Conservation (phyloP, 2,113 vertebrate species). For the Chionomys nivalis region DNA sequence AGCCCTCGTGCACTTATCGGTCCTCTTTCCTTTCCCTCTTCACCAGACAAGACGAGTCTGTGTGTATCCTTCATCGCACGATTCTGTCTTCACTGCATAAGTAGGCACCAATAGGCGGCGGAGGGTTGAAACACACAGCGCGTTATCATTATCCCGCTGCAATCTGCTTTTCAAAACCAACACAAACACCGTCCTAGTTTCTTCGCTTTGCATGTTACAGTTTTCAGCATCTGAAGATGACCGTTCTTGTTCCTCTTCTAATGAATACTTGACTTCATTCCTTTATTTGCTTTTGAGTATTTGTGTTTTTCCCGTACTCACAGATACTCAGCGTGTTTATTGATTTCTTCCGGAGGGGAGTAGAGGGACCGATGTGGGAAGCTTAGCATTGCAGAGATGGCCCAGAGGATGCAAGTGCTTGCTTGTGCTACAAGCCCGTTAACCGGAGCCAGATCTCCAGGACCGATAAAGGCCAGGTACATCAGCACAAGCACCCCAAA, state of each 20-base stretch:
- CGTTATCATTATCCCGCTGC: background rate
- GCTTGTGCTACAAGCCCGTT: too few species aligned
- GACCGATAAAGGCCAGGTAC: background rate
- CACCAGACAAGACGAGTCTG: background rate
- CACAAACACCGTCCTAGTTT: background rate
- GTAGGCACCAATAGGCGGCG: background rate
- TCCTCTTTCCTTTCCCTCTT: background rate
- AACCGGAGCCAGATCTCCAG: background rate
- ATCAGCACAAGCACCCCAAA: background rate
- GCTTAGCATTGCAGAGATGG: background rate
- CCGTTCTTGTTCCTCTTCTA: background rate
- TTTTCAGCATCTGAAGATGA: conserved; percentile 49
- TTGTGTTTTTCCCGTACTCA: conserved; percentile 50
- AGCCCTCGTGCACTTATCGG: background rate
- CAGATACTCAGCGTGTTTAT: background rate
- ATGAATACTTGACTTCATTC: conserved; percentile 5
- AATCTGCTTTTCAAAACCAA: conserved; percentile 42
- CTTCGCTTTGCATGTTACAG: conserved; percentile 22
- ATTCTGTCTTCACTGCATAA: background rate
- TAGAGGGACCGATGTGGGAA: background rate
- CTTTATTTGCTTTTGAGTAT: background rate
- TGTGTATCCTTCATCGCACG: background rate
- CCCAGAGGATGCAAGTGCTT: accelerated
- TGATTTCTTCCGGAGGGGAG: background rate
- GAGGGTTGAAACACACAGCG: background rate